These are phyloP conservation scores for Nycticebus coucang DNA, from an alignment of 2,113 vertebrate species.

Conservation along the genomic window DNA sequence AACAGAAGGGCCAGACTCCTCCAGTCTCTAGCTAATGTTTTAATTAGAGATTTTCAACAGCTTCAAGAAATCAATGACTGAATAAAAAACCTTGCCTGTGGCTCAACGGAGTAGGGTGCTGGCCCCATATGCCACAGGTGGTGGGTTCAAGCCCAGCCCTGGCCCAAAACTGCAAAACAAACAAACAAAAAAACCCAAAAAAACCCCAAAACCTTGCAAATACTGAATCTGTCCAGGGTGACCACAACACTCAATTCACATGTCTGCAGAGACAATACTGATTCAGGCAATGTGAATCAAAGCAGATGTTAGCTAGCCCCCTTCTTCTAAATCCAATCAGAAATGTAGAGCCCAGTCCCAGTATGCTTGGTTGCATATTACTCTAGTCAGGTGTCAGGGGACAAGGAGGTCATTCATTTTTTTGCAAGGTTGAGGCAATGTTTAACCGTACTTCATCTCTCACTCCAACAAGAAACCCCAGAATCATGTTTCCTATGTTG, in stretches of 20 bases:
- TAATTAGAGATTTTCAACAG: conserved; percentile 51
- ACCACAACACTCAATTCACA: neutral
- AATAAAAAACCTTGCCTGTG: conserved; percentile 27
- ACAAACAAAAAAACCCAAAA: neutral
- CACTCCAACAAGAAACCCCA: too few species aligned
- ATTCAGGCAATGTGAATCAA: neutral
- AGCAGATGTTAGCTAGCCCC: neutral
- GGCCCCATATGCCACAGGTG: too few species aligned
- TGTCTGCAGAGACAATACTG: neutral
- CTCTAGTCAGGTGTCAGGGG: too few species aligned
- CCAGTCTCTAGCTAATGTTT: neutral
- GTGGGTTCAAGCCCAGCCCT: too few species aligned
- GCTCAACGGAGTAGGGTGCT: too few species aligned
- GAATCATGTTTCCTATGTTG: too few species aligned
- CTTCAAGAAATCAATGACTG: conserved; percentile 54
- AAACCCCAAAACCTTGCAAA: conserved; percentile 42
- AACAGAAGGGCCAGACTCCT: neutral
- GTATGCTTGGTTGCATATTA: too few species aligned
- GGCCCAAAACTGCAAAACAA: too few species aligned
- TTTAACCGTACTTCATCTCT: too few species aligned
- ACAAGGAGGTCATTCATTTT: too few species aligned
- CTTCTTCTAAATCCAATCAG: neutral
- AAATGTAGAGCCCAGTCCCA: too few species aligned
- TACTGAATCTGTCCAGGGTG: neutral
- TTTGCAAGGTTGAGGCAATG: too few species aligned